phyloP scores from a whole-genome alignment of 2,888 invertebrate genomes.

The Drosophila fulvimacula region DNA sequence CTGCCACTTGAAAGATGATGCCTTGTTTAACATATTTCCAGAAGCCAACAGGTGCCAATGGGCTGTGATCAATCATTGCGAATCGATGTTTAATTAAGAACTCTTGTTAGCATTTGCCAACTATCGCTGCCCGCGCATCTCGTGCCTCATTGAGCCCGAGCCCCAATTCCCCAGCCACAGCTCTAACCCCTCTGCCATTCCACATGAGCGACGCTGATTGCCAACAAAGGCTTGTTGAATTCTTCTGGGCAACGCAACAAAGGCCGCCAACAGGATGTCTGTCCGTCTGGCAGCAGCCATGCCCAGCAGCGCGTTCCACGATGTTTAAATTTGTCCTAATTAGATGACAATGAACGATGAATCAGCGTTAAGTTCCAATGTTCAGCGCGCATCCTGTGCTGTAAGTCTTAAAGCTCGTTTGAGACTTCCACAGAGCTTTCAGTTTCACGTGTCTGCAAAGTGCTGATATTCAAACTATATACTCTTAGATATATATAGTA shows the following conservation, averaged over 20 bases:
- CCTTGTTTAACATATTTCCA: slow-evolving; percentile 84
- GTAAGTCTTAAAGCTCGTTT: neutral
- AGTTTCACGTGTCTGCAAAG: neutral
- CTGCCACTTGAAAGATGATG: slow-evolving; percentile 68
- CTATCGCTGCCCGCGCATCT: slow-evolving; percentile 70
- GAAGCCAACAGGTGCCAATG: slow-evolving; percentile 85
- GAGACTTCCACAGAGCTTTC: neutral
- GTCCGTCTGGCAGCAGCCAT: slow-evolving; percentile 20
- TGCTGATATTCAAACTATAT: too few relatives aligned
- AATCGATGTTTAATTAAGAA: slow-evolving; percentile 85
- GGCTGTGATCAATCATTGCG: slow-evolving; percentile 84
- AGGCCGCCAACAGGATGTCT: slow-evolving; percentile 40
- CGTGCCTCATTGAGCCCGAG: slow-evolving; percentile 41
- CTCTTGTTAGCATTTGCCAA: slow-evolving; percentile 83
- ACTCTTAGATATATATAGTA: too few relatives aligned
- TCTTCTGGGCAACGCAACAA: slow-evolving; percentile 48
- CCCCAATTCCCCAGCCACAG: slow-evolving; percentile 9
- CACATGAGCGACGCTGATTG: slow-evolving; percentile 62
- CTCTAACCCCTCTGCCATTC: slow-evolving; percentile 28
- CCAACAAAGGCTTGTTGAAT: slow-evolving; percentile 68
- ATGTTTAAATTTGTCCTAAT: slow-evolving; percentile 84
- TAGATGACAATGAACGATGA: slow-evolving; percentile 83
- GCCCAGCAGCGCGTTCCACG: slow-evolving; percentile 54
- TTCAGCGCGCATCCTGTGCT: slow-evolving; percentile 3
- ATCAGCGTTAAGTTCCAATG: slow-evolving; percentile 57